Conservation (phyloP, 1,140 invertebrate genomes). For the Lepidotrigona ventralis region DNA sequence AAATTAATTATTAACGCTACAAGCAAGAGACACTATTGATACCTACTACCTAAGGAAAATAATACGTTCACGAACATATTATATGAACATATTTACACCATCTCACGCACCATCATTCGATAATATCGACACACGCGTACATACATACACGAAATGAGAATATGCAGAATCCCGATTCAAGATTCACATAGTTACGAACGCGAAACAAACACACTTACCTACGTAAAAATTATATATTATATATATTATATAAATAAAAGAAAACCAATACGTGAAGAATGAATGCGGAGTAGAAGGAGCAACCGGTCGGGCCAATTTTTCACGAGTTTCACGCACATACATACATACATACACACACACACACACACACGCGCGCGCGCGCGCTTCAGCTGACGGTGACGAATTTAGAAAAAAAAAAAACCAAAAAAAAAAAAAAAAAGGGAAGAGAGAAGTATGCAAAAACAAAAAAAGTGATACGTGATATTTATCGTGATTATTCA, state of each 20-base stretch:
- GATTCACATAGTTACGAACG: slow-evolving; percentile 46
- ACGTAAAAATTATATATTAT: slow-evolving; percentile 50
- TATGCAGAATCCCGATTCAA: slow-evolving; percentile 29
- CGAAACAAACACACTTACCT: slow-evolving; percentile 48
- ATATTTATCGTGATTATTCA: slow-evolving; percentile 45
- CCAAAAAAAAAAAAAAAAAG: too few relatives aligned
- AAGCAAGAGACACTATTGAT: slow-evolving; percentile 61
- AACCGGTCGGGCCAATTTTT: slow-evolving; percentile 41
- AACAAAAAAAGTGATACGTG: slow-evolving; percentile 27
- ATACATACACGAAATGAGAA: slow-evolving; percentile 30
- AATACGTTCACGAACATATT: slow-evolving; percentile 22
- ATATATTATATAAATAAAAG: slow-evolving; percentile 41
- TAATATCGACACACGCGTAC: slow-evolving; percentile 53
- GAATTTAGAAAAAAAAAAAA: slow-evolving; percentile 30
- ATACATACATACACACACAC: too few relatives aligned
- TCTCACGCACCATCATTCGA: slow-evolving; percentile 43
- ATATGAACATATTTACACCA: slow-evolving; percentile 42
- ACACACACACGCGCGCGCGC: too few relatives aligned
- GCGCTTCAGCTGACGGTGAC: slow-evolving; percentile 23
- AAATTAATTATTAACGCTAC: slow-evolving; percentile 71
- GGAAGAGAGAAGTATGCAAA: slow-evolving; percentile 9
- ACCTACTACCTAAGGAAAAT: slow-evolving; percentile 61
- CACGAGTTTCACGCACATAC: background rate
- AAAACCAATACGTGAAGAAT: slow-evolving; percentile 1
- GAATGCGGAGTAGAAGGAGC: slow-evolving; percentile 29